Evolutionary conservation across 2,797 vertebrate genomes (phyloP).

Genomic region (Myotis planiceps): DNA sequence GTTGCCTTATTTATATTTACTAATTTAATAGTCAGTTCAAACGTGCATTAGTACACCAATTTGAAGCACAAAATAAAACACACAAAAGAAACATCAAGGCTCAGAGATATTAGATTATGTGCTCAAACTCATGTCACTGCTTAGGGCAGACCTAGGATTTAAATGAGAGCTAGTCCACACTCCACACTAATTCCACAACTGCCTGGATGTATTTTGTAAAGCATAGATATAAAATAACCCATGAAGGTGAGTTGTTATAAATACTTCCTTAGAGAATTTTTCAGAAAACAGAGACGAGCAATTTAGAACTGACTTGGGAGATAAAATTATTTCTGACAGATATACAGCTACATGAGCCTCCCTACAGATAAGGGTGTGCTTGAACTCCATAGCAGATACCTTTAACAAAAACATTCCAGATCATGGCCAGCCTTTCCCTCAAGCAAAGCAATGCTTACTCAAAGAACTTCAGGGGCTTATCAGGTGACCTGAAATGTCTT

Average conservation of each 20-base stretch:
- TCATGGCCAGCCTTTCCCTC: not conserved
- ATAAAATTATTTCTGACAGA: slow-evolving; percentile 41
- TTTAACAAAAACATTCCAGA: slow-evolving; percentile 42
- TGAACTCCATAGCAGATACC: not conserved
- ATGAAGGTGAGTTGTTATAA: not conserved
- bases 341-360: not conserved
- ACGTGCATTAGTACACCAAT: not conserved
- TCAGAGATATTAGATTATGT: not conserved
- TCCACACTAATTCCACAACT: not conserved
- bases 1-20: not conserved
- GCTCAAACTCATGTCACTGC: not conserved
- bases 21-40: slow-evolving; percentile 23
- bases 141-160: not conserved
- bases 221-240: not conserved
- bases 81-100: not conserved
- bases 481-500: not conserved
- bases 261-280: not conserved
- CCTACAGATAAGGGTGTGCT: not conserved
- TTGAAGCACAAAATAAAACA: not conserved
- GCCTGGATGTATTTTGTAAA: not conserved
- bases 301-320: not conserved
- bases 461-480: not conserved
- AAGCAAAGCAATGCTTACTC: not conserved
- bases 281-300: slow-evolving; percentile 25
- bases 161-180: not conserved